Base-by-base conservation (phyloP, 2,797 vertebrate species). In the Coccyzus lansbergi region DNA sequence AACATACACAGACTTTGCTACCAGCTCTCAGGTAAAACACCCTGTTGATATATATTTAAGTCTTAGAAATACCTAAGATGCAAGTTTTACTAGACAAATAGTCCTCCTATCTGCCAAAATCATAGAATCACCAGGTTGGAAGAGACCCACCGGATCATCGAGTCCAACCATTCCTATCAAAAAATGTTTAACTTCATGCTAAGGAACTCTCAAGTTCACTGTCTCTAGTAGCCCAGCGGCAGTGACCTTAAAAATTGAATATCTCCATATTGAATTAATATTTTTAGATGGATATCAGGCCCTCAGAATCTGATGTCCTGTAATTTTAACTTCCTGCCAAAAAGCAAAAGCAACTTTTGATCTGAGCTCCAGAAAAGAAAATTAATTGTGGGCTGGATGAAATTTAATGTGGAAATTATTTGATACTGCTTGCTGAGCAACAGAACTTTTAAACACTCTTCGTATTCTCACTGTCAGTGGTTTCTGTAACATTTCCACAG, bases 361-460 rank as follows among this genome's bases (percentile, higher is more conserved):
- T 84, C 68, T 80, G 65, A 69, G 68, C 44, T 88, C 36, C 93
- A 94, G 80, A 92, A 94, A 94, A 87, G 40, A 84, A 88, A 93
- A 94, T 9, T 2, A n/a, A 51, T 58, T 38, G 64, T 7, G 14
- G 16, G 29, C 9, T 56, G 22, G 36, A 26, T 63, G 5, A 75
- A 62, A 36, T 55, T 46, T 68, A 26, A 40, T 38, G 38, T 38
- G 24, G 24, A 58, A 56, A 58, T 82, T 55, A 68, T 34, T 26
- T 77, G 44, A 33, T 24, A 44, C 12, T 25, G 20, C 24, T 70
- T 38, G 22, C 77, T 51, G 22, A 76, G 60, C 88, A 67, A 79
- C 62, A 77, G 46, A 72, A 90, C 82, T 6, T 60, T 49, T 29
- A 68, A 44, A 42, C 24, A 52, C 69, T 60, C 7, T 63, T 63